Conservation (phyloP, 2,113 vertebrate species). For the Prochilodus magdalenae region DNA sequence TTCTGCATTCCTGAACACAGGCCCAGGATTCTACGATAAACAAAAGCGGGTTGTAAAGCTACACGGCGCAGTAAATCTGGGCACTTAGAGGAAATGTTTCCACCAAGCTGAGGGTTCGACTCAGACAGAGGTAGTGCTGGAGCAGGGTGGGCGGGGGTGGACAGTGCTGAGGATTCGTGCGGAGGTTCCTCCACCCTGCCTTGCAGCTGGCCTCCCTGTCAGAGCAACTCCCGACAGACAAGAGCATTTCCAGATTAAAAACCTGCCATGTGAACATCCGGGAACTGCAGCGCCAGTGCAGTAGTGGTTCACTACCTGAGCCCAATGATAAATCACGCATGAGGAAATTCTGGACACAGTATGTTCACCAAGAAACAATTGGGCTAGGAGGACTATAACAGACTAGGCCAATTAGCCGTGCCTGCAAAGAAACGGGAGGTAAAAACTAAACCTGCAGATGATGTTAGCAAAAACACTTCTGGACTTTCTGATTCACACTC, state of each 20-base stretch:
- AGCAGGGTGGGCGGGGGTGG: neutral
- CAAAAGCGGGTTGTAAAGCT: conserved; percentile 68
- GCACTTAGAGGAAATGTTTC: conserved; percentile 65
- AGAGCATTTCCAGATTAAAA: neutral
- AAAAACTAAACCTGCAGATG: no score
- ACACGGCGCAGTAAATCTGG: conserved; percentile 69
- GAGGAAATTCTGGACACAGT: no score
- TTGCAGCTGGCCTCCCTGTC: conserved; percentile 1
- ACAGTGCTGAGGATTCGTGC: neutral
- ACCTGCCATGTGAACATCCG: neutral
- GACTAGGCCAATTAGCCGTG: no score
- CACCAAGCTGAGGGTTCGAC: conserved; percentile 46
- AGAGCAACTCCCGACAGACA: neutral
- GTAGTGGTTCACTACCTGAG: neutral
- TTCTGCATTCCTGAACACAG: conserved; percentile 70
- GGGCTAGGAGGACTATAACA: no score
- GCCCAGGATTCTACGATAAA: conserved; percentile 72
- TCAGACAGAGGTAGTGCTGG: neutral
- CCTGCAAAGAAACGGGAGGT: no score
- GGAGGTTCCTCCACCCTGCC: neutral
- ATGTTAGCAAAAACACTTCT: no score
- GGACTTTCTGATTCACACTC: no score
- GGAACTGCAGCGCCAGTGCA: neutral
- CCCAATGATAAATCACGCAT: no score
- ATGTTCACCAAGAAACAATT: no score